phyloP scores from a whole-genome alignment of 2,113 vertebrate species.

The Mesoclemmys tuberculata region DNA sequence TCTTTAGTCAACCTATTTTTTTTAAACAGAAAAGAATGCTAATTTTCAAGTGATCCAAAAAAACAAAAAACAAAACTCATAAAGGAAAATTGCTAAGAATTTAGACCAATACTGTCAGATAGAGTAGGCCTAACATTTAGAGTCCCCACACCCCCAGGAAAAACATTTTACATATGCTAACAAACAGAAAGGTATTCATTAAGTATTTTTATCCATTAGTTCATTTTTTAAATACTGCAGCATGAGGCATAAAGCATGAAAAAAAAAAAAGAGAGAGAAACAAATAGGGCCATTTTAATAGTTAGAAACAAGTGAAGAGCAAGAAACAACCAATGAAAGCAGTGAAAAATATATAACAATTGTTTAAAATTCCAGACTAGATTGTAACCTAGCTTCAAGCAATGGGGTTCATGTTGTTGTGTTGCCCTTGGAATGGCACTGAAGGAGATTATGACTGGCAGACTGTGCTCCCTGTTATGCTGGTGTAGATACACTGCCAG shows the following conservation, averaged over 20 bases:
- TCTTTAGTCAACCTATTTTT: not conserved
- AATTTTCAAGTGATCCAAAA: not conserved
- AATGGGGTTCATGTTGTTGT: not conserved
- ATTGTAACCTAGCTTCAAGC: not conserved
- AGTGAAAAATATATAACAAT: not conserved
- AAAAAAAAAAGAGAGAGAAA: not conserved
- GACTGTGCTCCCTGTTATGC: not conserved
- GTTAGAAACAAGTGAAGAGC: not conserved
- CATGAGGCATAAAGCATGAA: not conserved
- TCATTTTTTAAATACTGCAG: not conserved
- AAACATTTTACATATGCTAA: conserved; percentile 7
- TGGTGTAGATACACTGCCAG: not conserved
- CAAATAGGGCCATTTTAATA: not conserved
- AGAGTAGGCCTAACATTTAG: not conserved
- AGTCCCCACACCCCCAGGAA: not conserved
- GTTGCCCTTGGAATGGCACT: not conserved
- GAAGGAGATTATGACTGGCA: not conserved
- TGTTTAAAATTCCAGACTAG: not conserved
- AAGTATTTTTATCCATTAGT: not conserved
- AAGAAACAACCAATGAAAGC: not conserved
- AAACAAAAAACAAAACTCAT: not conserved
- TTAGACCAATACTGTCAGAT: not conserved
- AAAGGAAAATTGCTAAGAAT: not conserved
- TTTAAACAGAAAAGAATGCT: not conserved
- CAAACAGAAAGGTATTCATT: not conserved